Evolutionary conservation across 2,797 vertebrate genomes (phyloP), one percentile per base, ranked within the genome.

Genomic region (Rhinophrynus dorsalis): DNA sequence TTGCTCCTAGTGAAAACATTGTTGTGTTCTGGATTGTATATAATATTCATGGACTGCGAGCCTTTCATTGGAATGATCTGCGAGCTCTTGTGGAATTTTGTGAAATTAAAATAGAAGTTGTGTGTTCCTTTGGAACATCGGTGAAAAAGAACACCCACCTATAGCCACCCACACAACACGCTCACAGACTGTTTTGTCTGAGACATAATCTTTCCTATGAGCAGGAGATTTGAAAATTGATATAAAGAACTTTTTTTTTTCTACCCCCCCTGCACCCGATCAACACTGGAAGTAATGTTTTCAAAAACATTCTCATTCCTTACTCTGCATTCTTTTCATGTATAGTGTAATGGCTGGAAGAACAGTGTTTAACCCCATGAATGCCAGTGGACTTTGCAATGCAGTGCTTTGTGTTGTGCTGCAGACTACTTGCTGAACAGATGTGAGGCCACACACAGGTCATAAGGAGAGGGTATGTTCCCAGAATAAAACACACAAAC

Each of bases 131-230:
- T 32, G 69, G 52, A 58, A 42, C 68, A 20, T 48, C 13, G 13
- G 21, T 15, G 60, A 13, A 42, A 55, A 38, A 64, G 68, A 57
- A 64, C 52, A 52, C 60, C 61, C 69, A 73, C 69, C 69, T 73
- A 62, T 23, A 27, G 2, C 56, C 54, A 55, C 69, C 69, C 69
- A 73, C 69, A 52, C 62, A 60, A 17, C 54, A 20, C 54, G 15
- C 54, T 59, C 45, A 37, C 62, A 73, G 61, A 73, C 61, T 73
- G 69, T 73, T 73, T 58, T 65, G 69, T 73, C 61, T 66, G 55
- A 54, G 69, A 73, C 55, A 48, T 44, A 66, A 73, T 59, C 60
- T 72, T 63, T 72, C 54, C 69, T 51, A 33, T 44, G 10, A 65
- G 60, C 69, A 20, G 55, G 45, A 72, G 69, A 73, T 73, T 32